Conservation (phyloP, 1,140 invertebrate genomes). For the Bombus turneri region DNA sequence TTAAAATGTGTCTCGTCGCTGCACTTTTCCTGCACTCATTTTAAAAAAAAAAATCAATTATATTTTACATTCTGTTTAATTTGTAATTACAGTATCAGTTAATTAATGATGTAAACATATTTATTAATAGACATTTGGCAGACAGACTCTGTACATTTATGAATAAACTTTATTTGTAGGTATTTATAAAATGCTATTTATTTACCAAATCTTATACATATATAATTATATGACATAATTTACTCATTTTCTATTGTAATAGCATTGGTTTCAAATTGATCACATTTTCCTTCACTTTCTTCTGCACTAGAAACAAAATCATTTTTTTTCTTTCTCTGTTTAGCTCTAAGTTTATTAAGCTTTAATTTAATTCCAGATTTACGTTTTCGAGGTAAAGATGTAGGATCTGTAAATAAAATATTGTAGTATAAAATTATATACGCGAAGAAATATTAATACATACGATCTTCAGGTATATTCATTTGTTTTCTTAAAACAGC, state of each 20-base stretch:
- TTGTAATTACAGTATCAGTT: constrained; percentile 68
- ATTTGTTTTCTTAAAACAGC: constrained; percentile 83
- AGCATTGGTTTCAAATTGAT: background rate
- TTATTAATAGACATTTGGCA: constrained; percentile 76
- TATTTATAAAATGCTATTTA: constrained; percentile 4
- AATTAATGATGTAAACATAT: constrained; percentile 75
- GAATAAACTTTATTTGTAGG: constrained; percentile 73
- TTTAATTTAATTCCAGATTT: constrained; percentile 47
- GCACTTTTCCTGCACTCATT: constrained; percentile 46
- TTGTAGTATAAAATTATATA: background rate
- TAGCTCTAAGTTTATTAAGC: constrained; percentile 26
- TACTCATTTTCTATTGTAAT: background rate
- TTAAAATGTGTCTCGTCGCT: constrained; percentile 64
- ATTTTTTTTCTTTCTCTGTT: constrained; percentile 26
- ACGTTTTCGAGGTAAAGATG: constrained; percentile 56
- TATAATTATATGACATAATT: background rate
- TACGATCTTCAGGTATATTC: constrained; percentile 81
- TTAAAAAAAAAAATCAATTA: constrained; percentile 49
- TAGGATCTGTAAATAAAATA: constrained; percentile 59
- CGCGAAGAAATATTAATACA: constrained; percentile 51
- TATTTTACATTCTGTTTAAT: constrained; percentile 64
- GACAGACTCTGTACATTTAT: constrained; percentile 71
- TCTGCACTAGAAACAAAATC: constrained; percentile 11
- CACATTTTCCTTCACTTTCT: constrained; percentile 9
- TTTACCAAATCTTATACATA: background rate